Evolutionary conservation across 2,888 invertebrate genomes (phyloP).

Genomic region (Chydorus sphaericus): DNA sequence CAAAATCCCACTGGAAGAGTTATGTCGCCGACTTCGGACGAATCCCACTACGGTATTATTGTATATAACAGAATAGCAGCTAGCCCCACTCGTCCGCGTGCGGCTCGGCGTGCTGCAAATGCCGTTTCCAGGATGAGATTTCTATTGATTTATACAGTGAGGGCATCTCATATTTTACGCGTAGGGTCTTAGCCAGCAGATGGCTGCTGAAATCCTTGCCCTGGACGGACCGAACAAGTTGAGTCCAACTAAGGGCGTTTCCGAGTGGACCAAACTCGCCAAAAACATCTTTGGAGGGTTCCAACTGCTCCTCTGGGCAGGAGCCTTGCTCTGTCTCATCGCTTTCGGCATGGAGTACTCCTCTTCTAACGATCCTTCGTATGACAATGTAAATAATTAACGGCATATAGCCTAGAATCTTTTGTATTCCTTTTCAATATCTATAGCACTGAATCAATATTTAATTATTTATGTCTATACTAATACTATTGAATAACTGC

Average conservation of each 20-base stretch:
- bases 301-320: slow-evolving; percentile 35
- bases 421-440: no score
- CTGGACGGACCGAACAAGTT: slow-evolving; percentile 29
- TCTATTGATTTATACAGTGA: no score
- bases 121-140: no score
- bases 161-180: no score
- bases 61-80: no score
- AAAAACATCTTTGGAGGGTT: slow-evolving; percentile 38
- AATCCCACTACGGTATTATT: background rate
- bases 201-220: background rate
- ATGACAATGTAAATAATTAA: slow-evolving; percentile 13
- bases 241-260: slow-evolving; percentile 34
- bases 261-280: slow-evolving; percentile 39
- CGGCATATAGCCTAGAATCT: no score
- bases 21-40: background rate
- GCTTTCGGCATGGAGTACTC: slow-evolving; percentile 18
- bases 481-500: no score
- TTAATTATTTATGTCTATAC: no score
- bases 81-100: no score
- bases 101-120: no score
- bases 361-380: background rate
- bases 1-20: background rate
- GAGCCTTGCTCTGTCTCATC: slow-evolving; percentile 33
- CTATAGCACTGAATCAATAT: no score
- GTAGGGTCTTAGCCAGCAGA: background rate